Base-by-base conservation (phyloP, 2,888 invertebrate species). In the Cryptus armator region DNA sequence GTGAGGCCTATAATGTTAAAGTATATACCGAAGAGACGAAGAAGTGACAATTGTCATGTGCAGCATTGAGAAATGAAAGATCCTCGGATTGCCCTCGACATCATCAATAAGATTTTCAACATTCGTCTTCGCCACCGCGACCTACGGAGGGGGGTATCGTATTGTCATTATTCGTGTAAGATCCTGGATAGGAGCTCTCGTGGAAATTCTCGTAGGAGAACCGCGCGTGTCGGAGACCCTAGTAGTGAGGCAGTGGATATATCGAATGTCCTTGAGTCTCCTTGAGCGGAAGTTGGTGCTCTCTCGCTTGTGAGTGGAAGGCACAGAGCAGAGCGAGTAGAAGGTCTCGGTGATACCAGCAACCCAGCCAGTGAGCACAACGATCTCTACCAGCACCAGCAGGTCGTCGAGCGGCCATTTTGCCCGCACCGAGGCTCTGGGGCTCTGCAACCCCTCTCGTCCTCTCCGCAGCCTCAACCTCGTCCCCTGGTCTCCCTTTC, bases 331-430 rank as follows among this genome's bases (percentile, higher is more conserved):
- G 77, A 59, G 75, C 53, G 74, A 68, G 83, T 88, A 86, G 79
- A 81, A 74, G 86, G 84, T 87, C 84, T 85, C 89, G 43, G 82
- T 85, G 87, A 87, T 87, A 86, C 87, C 84, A 82, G 85, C 84
- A 71, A 87, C 83, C 85, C 79, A 81, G 81, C 81, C 66, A 85
- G 78, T 89, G 91, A 90, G 89, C 90, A 85, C 85, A 83, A 83
- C 87, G 85, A 87, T 84, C 72, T 77, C 87, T 89, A 88, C 89
- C 89, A 81, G 89, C 87, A 91, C 90, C 90, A 90, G 90, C 90
- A 91, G 90, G 91, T 91, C 89, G 89, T 89, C 66, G 86, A 89
- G 92, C 93, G 91, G 92, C 92, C 91, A 93, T 93, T 92, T 92
- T 92, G 90, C 90, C 90, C 88, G 91, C 89, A 90, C 91, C 83